A percentile compares a stretch with the other conserved stretches of the same genome.
Evolutionary conservation across 2,113 vertebrate species (phyloP).

Genomic region (Centrocercus urophasianus): DNA sequence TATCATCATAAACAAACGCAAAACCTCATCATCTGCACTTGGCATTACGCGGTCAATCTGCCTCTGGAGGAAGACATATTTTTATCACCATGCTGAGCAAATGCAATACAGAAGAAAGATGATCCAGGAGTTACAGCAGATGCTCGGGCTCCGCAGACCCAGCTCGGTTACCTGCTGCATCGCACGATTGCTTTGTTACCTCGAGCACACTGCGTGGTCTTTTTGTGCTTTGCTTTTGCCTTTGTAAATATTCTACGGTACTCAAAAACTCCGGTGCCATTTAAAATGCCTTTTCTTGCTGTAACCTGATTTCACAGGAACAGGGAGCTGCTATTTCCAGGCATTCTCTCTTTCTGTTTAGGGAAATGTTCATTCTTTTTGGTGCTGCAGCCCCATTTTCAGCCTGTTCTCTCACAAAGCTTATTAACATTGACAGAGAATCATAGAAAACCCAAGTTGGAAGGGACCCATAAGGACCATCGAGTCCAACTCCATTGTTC

Average conservation of each 20-base stretch:
- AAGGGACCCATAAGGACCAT: no score
- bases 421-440: neutral
- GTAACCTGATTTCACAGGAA: conserved; percentile 19
- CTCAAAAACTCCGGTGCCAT: neutral
- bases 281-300: neutral
- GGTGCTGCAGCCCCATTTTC: neutral
- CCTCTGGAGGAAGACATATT: conserved; percentile 42
- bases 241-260: conserved; percentile 20
- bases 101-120: conserved; percentile 50
- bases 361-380: conserved; percentile 3
- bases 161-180: conserved; percentile 54
- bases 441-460: no score
- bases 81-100: conserved; percentile 42
- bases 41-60: neutral
- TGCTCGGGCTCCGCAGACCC: conserved; percentile 27
- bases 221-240: neutral
- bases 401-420: neutral
- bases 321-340: conserved; percentile 27
- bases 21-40: conserved; percentile 34
- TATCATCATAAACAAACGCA: conserved; percentile 48
- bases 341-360: neutral
- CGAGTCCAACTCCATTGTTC: neutral
- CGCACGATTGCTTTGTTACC: conserved; percentile 62
- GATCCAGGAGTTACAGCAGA: conserved; percentile 57
- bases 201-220: neutral